Conservation (phyloP, 2,888 invertebrate species). For the Cephalotes varians region DNA sequence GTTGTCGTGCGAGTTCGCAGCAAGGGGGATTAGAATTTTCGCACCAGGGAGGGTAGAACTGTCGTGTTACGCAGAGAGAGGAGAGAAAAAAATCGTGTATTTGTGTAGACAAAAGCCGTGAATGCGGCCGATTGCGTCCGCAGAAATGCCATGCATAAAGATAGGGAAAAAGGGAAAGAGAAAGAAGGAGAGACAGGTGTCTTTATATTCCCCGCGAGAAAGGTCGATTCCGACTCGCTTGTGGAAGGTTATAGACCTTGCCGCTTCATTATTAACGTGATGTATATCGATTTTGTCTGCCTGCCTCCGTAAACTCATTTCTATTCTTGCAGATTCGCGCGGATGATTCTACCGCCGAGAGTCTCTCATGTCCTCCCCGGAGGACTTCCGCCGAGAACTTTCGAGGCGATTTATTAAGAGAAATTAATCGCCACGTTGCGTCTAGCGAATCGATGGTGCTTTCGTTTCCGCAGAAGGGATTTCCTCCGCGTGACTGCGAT, state of each 20-base stretch:
- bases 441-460: background rate
- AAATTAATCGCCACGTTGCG: conserved; percentile 25
- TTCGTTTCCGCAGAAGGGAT: conserved; percentile 15
- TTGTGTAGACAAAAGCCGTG: background rate
- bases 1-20: background rate
- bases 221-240: conserved; percentile 60
- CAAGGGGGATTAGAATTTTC: background rate
- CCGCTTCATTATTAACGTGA: conserved; percentile 79
- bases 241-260: conserved; percentile 80
- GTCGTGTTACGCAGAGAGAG: background rate
- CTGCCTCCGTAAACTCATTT: conserved; percentile 77
- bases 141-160: background rate
- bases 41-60: background rate
- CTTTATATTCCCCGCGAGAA: conserved; percentile 59
- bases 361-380: background rate
- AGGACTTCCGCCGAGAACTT: background rate
- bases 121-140: background rate
- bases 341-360: conserved; percentile 1
- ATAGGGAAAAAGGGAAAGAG: background rate
- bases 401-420: background rate
- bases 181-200: conserved; percentile 16
- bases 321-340: conserved; percentile 59
- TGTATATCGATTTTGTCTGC: conserved; percentile 81
- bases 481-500: background rate
- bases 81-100: background rate